Conservation (phyloP, 37 sponge, comb jelly and placozoan genomes). For the Spongia lamella region DNA sequence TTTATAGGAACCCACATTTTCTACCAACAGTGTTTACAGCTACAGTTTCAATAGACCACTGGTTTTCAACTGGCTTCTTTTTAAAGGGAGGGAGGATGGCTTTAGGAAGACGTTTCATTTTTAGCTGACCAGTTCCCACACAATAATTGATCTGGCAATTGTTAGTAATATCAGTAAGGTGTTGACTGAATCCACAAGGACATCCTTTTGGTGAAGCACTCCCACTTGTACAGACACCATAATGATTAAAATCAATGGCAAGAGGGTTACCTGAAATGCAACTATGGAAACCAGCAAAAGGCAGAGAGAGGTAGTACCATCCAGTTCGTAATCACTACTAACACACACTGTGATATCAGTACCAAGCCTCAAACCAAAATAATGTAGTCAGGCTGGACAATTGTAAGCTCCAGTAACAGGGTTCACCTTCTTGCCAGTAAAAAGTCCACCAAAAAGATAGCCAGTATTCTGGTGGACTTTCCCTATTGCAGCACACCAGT, state of each 20-base stretch:
- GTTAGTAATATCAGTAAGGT: constrained; percentile 58
- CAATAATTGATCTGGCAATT: constrained; percentile 77
- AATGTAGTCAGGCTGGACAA: constrained; percentile 74
- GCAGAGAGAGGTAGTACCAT: constrained; percentile 34
- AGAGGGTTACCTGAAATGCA: constrained; percentile 70
- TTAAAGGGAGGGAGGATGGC: constrained; percentile 53
- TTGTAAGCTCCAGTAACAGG: constrained; percentile 55
- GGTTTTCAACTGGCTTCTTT: constrained; percentile 17
- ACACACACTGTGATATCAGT: constrained; percentile 60
- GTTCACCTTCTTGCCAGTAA: constrained; percentile 48
- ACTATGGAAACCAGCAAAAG: constrained; percentile 78
- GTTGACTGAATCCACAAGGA: constrained; percentile 49
- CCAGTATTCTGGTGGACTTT: constrained; percentile 31
- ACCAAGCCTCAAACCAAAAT: constrained; percentile 46
- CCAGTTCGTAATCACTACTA: constrained; percentile 49
- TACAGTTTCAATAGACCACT: constrained; percentile 12
- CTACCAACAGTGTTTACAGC: too few relatives aligned
- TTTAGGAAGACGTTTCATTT: neutral
- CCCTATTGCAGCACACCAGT: constrained; percentile 63
- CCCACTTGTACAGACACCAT: neutral
- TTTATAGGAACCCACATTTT: too few relatives aligned
- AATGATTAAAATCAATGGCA: constrained; percentile 4
- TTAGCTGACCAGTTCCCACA: constrained; percentile 24
- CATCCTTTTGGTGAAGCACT: constrained; percentile 48
- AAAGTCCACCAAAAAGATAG: constrained; percentile 79